Evolutionary conservation across 2,797 vertebrate species (phyloP).

Genomic region (Anguilla megastoma): DNA sequence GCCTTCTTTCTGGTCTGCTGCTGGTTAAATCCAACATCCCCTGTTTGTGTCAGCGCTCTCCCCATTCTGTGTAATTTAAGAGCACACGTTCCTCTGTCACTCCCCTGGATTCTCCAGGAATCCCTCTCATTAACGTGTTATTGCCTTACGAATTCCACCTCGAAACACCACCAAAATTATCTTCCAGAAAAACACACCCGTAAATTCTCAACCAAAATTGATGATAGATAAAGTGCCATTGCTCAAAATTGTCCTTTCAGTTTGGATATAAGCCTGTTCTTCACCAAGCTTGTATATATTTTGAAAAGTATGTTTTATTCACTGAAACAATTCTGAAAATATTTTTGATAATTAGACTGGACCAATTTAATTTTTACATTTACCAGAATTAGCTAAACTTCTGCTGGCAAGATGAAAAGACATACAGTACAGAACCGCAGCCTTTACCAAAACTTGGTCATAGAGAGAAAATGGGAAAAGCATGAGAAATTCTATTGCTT

Average conservation of each 20-base stretch:
- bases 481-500: background rate
- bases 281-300: background rate
- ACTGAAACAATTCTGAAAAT: background rate
- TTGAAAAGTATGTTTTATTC: background rate
- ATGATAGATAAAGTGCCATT: background rate
- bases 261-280: background rate
- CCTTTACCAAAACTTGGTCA: background rate
- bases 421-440: background rate
- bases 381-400: background rate
- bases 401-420: background rate
- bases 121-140: background rate
- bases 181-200: background rate
- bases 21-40: background rate
- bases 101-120: constrained; percentile 1
- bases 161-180: background rate
- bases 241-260: background rate
- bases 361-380: background rate
- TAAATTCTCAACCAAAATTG: background rate
- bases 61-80: background rate
- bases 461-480: background rate
- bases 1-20: background rate
- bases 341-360: background rate
- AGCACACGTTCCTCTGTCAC: constrained; percentile 6
- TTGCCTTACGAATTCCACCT: background rate
- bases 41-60: background rate